A percentile compares a stretch with the other conserved stretches of the same genome.
These are phyloP conservation scores for Entomobrya proxima DNA, from an alignment of 2,888 invertebrate genomes.

Conservation along the genomic window DNA sequence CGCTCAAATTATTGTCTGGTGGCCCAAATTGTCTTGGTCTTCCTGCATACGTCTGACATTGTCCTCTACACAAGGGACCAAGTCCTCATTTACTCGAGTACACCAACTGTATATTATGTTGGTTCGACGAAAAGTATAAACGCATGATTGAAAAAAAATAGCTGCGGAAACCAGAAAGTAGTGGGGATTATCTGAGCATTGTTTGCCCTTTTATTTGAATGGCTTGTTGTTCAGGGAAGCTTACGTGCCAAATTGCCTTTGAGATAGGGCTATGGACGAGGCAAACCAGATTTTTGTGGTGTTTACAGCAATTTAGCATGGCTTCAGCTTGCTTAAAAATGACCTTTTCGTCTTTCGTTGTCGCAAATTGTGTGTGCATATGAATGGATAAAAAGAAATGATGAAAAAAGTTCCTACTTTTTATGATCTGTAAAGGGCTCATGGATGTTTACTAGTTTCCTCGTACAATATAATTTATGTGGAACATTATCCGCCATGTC, in stretches of 20 bases:
- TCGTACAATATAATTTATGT: background rate
- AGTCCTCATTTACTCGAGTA: background rate
- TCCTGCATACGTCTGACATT: background rate
- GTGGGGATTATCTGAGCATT: background rate
- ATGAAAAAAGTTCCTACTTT: background rate
- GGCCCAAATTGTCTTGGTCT: background rate
- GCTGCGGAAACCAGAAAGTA: background rate
- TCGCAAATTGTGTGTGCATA: background rate
- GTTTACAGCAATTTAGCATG: background rate
- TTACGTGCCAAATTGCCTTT: conserved; percentile 2
- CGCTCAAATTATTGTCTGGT: background rate
- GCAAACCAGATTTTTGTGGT: conserved; percentile 31
- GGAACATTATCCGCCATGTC: background rate
- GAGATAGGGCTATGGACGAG: background rate
- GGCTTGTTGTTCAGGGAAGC: background rate
- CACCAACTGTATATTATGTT: background rate
- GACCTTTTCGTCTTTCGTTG: background rate
- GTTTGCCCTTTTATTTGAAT: background rate
- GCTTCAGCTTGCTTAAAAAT: background rate
- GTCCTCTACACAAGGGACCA: background rate
- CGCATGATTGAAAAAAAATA: conserved; percentile 1
- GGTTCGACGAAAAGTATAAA: background rate
- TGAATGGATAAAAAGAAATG: background rate
- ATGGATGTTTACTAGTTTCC: conserved; percentile 14
- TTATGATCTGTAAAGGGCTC: background rate